A percentile compares a stretch with the other conserved stretches of the same genome.
These are phyloP conservation scores for Latrodectus hesperus DNA, from an alignment of 2,888 invertebrate genomes.

Conservation along the genomic window DNA sequence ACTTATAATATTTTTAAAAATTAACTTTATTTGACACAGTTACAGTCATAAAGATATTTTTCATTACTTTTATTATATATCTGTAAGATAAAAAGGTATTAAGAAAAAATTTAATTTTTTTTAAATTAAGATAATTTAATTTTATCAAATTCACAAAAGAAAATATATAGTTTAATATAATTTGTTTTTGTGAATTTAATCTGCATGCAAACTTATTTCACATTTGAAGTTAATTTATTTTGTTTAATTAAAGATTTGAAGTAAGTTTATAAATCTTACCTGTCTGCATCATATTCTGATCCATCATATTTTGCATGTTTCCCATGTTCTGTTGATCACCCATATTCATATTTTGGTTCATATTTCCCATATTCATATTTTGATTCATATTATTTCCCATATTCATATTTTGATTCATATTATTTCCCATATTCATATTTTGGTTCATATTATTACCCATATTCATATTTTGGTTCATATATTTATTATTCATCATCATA, in stretches of 20 bases:
- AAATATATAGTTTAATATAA: too few species aligned
- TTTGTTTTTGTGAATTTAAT: too few species aligned
- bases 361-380: slow-evolving; percentile 11
- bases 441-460: slow-evolving; percentile 25
- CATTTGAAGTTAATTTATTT: too few species aligned
- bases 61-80: too few species aligned
- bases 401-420: slow-evolving; percentile 13
- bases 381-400: background rate
- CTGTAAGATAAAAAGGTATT: too few species aligned
- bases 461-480: slow-evolving; percentile 19
- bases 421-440: slow-evolving; percentile 13
- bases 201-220: too few species aligned
- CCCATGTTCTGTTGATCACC: background rate
- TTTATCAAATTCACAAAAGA: too few species aligned
- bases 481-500: slow-evolving; percentile 6
- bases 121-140: too few species aligned
- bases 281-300: slow-evolving; percentile 24
- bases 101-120: too few species aligned
- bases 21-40: too few species aligned
- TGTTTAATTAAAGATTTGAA: background rate
- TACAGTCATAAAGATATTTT: too few species aligned
- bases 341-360: slow-evolving; percentile 18
- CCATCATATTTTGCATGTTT: slow-evolving; percentile 38
- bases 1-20: too few species aligned
- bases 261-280: background rate